These are phyloP conservation scores for Macquaria ambigua DNA, from an alignment of 2,113 vertebrate genomes.

Conservation along the genomic window DNA sequence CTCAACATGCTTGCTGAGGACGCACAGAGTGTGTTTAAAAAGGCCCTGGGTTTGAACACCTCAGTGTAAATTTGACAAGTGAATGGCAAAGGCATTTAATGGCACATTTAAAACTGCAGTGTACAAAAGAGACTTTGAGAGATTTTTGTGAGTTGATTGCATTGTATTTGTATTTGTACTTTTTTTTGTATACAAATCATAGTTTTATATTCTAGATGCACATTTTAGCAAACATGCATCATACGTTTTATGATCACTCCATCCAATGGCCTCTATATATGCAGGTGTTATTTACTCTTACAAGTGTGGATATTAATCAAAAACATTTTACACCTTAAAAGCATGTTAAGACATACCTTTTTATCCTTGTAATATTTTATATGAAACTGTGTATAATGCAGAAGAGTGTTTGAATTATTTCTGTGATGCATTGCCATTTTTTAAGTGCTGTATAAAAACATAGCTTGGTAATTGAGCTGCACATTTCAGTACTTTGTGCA, in stretches of 20 bases:
- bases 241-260: neutral
- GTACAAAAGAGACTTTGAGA: neutral
- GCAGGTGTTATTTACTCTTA: too few species aligned
- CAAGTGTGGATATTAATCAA: too few species aligned
- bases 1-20: slow-evolving; percentile 30
- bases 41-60: slow-evolving; percentile 11
- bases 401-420: neutral
- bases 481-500: neutral
- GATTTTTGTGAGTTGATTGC: too few species aligned
- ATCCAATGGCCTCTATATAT: too few species aligned
- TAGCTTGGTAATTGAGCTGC: neutral
- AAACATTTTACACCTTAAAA: too few species aligned
- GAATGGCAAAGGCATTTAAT: neutral
- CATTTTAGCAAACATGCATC: neutral
- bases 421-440: too few species aligned
- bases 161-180: too few species aligned
- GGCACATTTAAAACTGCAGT: neutral
- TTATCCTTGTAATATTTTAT: neutral
- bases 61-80: neutral
- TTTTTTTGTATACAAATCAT: neutral
- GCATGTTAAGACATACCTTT: too few species aligned
- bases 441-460: neutral
- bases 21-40: neutral
- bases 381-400: neutral
- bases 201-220: neutral